A percentile compares a stretch with the other conserved stretches of the same genome.
These are phyloP conservation scores for Cyclura pinguis DNA, from an alignment of 2,797 vertebrate genomes.

Conservation along the genomic window DNA sequence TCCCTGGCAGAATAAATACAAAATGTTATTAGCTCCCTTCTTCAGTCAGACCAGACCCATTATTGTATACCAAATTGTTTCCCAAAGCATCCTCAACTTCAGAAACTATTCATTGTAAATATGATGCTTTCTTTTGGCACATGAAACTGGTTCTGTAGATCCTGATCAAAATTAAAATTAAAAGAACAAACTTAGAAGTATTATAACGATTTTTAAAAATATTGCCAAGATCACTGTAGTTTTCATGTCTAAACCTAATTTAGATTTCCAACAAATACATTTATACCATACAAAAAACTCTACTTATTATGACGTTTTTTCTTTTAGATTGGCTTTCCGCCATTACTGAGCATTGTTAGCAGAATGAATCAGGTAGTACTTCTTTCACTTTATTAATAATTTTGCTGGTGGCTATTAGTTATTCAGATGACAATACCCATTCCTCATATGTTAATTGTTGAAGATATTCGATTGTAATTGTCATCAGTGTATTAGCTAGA, in stretches of 20 bases:
- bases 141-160: background rate
- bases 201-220: background rate
- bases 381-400: background rate
- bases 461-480: too few species aligned
- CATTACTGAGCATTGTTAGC: slow-evolving; percentile 94
- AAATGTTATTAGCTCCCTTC: background rate
- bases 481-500: too few species aligned
- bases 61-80: background rate
- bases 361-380: slow-evolving; percentile 92
- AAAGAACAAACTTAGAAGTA: background rate
- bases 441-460: too few species aligned
- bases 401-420: too few species aligned
- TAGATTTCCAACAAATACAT: slow-evolving; percentile 30
- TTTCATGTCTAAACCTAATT: background rate
- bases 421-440: too few species aligned
- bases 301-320: slow-evolving; percentile 46
- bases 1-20: background rate
- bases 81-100: background rate
- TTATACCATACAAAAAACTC: background rate
- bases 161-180: background rate
- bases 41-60: background rate
- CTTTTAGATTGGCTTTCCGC: slow-evolving; percentile 93
- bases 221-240: background rate
- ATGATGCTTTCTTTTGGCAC: background rate
- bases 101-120: background rate